Evolutionary conservation across 1,140 invertebrate genomes (phyloP), one percentile per base, ranked within the genome.

Genomic region (Panulirus ornatus): DNA sequence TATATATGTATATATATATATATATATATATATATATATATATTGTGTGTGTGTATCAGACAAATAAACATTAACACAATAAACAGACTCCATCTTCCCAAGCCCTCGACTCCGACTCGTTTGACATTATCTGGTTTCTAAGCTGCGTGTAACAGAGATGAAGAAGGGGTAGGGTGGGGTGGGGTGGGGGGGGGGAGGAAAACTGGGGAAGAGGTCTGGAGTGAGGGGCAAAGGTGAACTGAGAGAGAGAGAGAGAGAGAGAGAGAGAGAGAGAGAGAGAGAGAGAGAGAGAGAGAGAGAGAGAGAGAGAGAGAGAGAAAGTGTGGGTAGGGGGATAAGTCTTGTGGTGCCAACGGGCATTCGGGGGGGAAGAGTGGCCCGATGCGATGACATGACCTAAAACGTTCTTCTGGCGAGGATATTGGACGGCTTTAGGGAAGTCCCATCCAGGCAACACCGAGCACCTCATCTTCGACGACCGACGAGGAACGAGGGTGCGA

Each of bases 271-370:
- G 73, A 76, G 73, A 40, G 34, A 42, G 73, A 44, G 14, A 42
- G 38, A 22, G 73, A 38, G 38, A 42, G 73, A n/a, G 22, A 44
- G 40, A 76, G 73, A 42, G 38, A 42, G 73, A 76, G 73, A 42
- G 73, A 42, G 73, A 42, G 73, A 42, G 73, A 42, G 73, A 76
- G 38, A 76, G 73, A 76, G 34, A 76, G 38, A n/a, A 38, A 76
- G 73, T 27, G 73, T 42, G 73, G 36, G 73, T 27, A 42, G 44
- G 73, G 44, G 73, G 42, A 22, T n/a, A n/a, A n/a, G 73, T n/a
- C n/a, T n/a, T n/a, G n/a, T n/a, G n/a, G n/a, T n/a, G n/a, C n/a
- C n/a, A n/a, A n/a, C n/a, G n/a, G n/a, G n/a, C n/a, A n/a, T n/a
- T n/a, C n/a, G n/a, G 73, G 22, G 42, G 73, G n/a, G 73, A 42